Percentiles rank a stretch among this genome's conserved stretches.
Conservation (phyloP, 2,113 vertebrate species). For the Notarius quadriscutis region DNA sequence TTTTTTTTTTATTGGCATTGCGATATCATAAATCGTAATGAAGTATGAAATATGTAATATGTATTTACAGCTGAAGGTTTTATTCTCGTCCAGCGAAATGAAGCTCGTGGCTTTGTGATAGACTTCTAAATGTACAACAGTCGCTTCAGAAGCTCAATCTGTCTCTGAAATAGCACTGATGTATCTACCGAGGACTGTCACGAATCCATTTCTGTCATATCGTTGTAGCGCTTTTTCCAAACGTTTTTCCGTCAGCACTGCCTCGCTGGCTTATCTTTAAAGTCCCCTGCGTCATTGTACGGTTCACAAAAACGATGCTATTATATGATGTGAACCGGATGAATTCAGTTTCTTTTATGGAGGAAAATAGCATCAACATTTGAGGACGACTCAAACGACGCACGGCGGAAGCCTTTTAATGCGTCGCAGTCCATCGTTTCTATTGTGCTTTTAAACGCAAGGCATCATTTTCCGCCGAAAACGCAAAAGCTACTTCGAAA, state of each 20-base stretch:
- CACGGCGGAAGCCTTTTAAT: not conserved
- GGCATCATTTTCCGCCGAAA: not conserved
- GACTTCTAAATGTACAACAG: conserved; percentile 5
- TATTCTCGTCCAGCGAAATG: not conserved
- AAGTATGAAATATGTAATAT: not conserved
- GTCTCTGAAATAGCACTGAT: conserved; percentile 19
- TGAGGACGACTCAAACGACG: too few relatives aligned
- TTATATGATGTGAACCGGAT: conserved; percentile 27
- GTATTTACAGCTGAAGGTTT: not conserved
- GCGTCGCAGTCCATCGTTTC: too few relatives aligned
- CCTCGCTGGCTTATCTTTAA: conserved; percentile 17
- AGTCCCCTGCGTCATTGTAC: conserved; percentile 26
- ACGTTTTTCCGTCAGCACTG: conserved; percentile 18
- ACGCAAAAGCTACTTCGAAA: not conserved
- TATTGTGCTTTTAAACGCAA: not conserved
- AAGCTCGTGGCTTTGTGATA: not conserved
- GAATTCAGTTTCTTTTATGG: not conserved
- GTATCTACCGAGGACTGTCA: not conserved
- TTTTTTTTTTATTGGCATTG: too few relatives aligned
- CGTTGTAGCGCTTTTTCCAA: not conserved
- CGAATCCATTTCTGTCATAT: conserved; percentile 35
- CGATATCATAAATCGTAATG: not conserved
- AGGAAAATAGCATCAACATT: not conserved
- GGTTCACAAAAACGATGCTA: conserved; percentile 5
- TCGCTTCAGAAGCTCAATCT: not conserved